Evolutionary conservation across 2,797 vertebrate genomes (phyloP), one percentile per base, ranked within the genome.

Genomic region (Siniperca scherzeri): DNA sequence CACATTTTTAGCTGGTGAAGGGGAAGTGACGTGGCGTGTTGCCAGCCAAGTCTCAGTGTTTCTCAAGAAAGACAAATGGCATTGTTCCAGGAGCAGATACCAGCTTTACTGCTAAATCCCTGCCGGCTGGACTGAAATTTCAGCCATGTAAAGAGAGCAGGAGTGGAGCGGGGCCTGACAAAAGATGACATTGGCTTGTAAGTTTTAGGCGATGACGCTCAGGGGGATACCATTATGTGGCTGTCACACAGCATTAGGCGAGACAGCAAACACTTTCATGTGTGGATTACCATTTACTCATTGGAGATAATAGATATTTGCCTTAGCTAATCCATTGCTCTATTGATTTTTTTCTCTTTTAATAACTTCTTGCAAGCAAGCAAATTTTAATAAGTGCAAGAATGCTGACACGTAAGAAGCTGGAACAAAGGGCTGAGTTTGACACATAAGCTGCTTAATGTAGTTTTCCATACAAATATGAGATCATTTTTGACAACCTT

Each of bases 211-310:
- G 21, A 91, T 92, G 95, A 91, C 40, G 79, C 93, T 95, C 85
- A 89, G 90, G 93, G 94, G 93, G 91, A 93, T 84, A 94, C 94
- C 93, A 97, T 97, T 97, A 93, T 97, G 91, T 74, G 80, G 90
- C 96, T 96, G 96, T 97, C 96, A 96, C 91, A 96, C 91, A 89
- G 90, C 90, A 93, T 96, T 97, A 97, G 94, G 90, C 93, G 86
- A 95, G 93, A 93, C 95, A 95, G 95, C 95, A 94, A 94, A 94
- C 94, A 95, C 95, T 97, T 97, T 96, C 94, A 96, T 95, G 92
- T 96, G 93, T 83, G 95, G 96, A 97, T 98, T 97, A 98, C 94
- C 95, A 94, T 94, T 96, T 94, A 89, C 89, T 96, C 93, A 84
- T 85, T 70, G 85, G 82, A 96, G 95, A 97, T 95, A 96, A 98